phyloP scores from a whole-genome alignment of 2,113 vertebrate genomes.

The Lontra canadensis region DNA sequence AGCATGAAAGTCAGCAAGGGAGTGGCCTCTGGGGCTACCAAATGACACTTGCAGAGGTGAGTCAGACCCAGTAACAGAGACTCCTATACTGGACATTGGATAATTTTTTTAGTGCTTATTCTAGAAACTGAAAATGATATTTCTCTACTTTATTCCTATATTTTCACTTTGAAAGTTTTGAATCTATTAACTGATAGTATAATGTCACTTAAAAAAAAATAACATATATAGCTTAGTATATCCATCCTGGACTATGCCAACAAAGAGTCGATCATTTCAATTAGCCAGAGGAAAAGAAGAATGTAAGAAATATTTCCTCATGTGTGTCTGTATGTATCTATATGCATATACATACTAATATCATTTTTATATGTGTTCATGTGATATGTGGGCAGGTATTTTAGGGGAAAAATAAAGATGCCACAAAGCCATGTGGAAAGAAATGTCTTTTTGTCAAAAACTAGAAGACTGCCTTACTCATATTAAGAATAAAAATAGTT shows the following conservation, averaged over 20 bases:
- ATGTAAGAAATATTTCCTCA: not conserved
- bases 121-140: not conserved
- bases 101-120: not conserved
- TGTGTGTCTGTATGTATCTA: not conserved
- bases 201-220: not conserved
- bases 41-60: not conserved
- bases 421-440: not conserved
- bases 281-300: not conserved
- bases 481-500: slow-evolving; percentile 35
- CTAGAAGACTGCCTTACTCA: not conserved
- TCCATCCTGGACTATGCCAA: not conserved
- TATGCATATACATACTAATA: not conserved
- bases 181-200: not conserved
- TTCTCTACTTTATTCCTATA: not conserved
- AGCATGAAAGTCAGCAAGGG: not conserved
- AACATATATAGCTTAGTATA: not conserved
- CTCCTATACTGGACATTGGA: too few relatives aligned
- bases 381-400: not conserved
- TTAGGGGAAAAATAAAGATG: not conserved
- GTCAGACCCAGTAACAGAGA: too few relatives aligned
- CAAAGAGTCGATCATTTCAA: not conserved
- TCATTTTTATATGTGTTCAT: not conserved
- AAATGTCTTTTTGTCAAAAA: not conserved
- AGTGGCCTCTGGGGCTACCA: not conserved
- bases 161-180: not conserved